These are phyloP conservation scores for Pygoscelis adeliae DNA, from an alignment of 2,113 vertebrate genomes.

Conservation along the genomic window DNA sequence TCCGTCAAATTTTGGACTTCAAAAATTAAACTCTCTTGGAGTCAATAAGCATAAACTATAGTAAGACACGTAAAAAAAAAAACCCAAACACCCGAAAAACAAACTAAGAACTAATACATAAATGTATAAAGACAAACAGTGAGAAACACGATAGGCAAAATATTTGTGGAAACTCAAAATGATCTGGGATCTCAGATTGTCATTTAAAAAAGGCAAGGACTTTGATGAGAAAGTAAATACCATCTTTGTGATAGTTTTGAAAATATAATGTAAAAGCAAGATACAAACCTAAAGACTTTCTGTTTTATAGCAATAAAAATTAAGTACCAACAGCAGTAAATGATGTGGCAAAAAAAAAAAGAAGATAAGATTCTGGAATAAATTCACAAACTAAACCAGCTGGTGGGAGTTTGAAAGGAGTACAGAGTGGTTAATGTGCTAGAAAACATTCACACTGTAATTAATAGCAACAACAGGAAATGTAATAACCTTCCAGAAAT, in stretches of 20 bases:
- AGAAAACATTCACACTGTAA: background rate
- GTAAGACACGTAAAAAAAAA: background rate
- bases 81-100: accelerated
- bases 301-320: background rate
- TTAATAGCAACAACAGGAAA: background rate
- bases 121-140: background rate
- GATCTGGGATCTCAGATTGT: background rate
- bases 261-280: background rate
- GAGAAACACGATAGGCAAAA: background rate
- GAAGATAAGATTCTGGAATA: background rate
- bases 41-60: background rate
- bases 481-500: background rate
- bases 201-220: background rate
- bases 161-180: background rate
- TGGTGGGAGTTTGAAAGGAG: background rate
- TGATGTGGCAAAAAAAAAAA: too few species aligned
- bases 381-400: background rate
- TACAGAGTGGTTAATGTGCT: background rate
- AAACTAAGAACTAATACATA: background rate
- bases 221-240: background rate
- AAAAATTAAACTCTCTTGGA: background rate
- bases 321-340: background rate
- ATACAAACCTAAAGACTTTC: background rate
- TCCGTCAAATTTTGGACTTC: background rate
- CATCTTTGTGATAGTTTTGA: background rate